Evolutionary conservation across 2,888 invertebrate species (phyloP).

Genomic region (Dasypogon diadema): DNA sequence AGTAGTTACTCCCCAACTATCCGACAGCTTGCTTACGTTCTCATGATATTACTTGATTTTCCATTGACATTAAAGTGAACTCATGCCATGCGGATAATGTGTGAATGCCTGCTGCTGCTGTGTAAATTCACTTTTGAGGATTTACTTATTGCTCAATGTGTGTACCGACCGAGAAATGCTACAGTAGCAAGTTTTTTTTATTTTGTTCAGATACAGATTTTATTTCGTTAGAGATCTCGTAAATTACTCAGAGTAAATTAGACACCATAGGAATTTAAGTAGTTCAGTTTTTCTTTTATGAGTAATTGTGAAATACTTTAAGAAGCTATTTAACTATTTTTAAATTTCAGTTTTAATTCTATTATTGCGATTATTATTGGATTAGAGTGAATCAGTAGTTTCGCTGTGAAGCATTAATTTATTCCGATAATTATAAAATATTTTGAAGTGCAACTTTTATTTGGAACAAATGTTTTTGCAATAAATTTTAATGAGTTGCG

Average conservation of each 20-base stretch:
- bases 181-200: neutral
- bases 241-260: slow-evolving; percentile 19
- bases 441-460: no score
- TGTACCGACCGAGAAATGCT: no score
- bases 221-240: neutral
- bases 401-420: no score
- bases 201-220: no score
- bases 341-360: neutral
- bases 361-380: slow-evolving; percentile 14
- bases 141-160: neutral
- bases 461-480: no score
- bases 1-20: no score
- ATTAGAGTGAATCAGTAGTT: no score
- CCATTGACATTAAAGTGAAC: neutral
- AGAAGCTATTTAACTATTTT: neutral
- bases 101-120: neutral
- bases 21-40: neutral
- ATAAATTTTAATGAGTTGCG: no score
- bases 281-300: neutral
- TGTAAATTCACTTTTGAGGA: neutral
- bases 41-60: neutral
- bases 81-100: neutral
- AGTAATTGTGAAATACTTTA: slow-evolving; percentile 22
- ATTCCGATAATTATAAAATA: no score
- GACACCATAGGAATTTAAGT: slow-evolving; percentile 13